These are phyloP conservation scores for Chondrilla cf. caribensis DNA, from an alignment of 37 sponge, comb jelly and placozoan genomes.

Conservation along the genomic window DNA sequence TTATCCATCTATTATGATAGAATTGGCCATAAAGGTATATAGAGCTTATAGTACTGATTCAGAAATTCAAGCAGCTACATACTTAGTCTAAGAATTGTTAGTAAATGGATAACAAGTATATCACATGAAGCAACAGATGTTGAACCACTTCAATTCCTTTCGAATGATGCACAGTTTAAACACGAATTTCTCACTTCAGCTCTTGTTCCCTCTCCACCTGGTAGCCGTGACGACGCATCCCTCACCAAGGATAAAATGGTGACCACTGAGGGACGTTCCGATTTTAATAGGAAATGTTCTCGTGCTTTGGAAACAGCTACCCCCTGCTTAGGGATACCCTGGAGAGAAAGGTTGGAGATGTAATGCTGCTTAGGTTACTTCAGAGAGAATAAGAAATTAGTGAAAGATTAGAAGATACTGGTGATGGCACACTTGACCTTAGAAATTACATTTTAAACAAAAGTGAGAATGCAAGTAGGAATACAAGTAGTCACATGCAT, in stretches of 20 bases:
- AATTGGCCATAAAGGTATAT: too few relatives aligned
- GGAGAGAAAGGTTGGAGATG: not conserved
- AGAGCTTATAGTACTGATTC: too few relatives aligned
- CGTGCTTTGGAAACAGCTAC: slow-evolving; percentile 54
- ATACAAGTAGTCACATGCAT: too few relatives aligned
- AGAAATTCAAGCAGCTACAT: too few relatives aligned
- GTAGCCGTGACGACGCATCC: slow-evolving; percentile 84
- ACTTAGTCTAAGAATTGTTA: too few relatives aligned
- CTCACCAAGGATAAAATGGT: slow-evolving; percentile 88
- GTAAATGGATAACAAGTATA: too few relatives aligned
- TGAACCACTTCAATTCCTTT: too few relatives aligned
- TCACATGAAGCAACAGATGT: too few relatives aligned
- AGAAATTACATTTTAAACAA: not conserved
- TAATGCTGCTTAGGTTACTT: too few relatives aligned
- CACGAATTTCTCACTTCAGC: slow-evolving; percentile 85
- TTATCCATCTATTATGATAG: too few relatives aligned
- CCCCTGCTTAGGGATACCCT: slow-evolving; percentile 64
- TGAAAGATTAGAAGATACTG: not conserved
- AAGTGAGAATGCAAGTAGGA: too few relatives aligned
- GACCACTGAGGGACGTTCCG: slow-evolving; percentile 81
- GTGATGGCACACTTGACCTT: not conserved
- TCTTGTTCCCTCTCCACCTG: slow-evolving; percentile 91
- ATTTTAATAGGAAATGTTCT: slow-evolving; percentile 78
- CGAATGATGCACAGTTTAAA: too few relatives aligned
- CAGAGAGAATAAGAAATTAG: not conserved